Evolutionary conservation across 2,113 vertebrate genomes (phyloP).

Genomic region (Oceanites oceanicus): DNA sequence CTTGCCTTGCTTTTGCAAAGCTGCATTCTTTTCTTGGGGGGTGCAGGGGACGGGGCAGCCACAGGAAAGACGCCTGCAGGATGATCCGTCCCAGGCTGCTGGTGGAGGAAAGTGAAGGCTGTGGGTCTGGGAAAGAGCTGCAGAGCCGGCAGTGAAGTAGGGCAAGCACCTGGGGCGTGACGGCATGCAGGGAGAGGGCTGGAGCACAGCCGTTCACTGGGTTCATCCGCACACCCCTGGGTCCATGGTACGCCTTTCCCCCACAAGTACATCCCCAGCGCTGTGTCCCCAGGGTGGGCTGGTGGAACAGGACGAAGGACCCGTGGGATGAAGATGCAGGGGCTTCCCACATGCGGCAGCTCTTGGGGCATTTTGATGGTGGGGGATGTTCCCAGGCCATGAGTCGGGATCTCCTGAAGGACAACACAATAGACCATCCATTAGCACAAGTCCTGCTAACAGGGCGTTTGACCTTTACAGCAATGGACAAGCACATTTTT

Average conservation of each 20-base stretch:
- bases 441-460: neutral
- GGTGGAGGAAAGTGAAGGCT: neutral
- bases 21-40: conserved; percentile 55
- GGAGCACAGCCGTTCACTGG: neutral
- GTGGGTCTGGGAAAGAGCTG: neutral
- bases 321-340: neutral
- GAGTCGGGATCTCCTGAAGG: neutral
- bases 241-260: neutral
- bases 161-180: neutral
- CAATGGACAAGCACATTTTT: neutral
- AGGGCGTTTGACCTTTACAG: neutral
- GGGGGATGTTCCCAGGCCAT: neutral
- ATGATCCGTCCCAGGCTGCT: rapidly evolving
- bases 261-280: rapidly evolving
- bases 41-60: conserved; percentile 44
- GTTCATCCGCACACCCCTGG: rapidly evolving
- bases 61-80: neutral
- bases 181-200: neutral
- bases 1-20: conserved; percentile 54
- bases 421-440: neutral
- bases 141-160: rapidly evolving
- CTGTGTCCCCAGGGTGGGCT: rapidly evolving
- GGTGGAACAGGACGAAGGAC: neutral
- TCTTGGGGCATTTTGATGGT: neutral
- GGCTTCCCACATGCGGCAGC: rapidly evolving